Evolutionary conservation across 23 tunicate genomes (phyloP).

Genomic region (Halocynthia roretzi): DNA sequence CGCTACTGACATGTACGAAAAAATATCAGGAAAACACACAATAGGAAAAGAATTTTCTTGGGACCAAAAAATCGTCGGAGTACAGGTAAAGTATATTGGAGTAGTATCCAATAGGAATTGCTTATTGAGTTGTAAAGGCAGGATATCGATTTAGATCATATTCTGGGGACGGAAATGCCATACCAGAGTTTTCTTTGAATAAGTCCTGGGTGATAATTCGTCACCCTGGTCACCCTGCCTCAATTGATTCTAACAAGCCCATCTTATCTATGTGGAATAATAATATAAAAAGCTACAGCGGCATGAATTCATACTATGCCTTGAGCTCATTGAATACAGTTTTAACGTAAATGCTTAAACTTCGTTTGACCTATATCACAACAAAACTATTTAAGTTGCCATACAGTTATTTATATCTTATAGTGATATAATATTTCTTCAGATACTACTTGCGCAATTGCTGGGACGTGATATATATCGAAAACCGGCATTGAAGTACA

Average conservation of each 20-base stretch:
- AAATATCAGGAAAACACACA: constrained; percentile 25
- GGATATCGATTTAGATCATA: not conserved
- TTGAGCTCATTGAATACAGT: constrained; percentile 41
- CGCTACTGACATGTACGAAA: constrained; percentile 22
- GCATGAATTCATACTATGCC: not conserved
- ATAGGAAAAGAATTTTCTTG: constrained; percentile 49
- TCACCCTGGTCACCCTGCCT: too few species aligned
- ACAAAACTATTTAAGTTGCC: too few species aligned
- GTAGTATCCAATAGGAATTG: not conserved
- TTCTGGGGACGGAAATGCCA: too few species aligned
- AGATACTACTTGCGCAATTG: constrained; percentile 75
- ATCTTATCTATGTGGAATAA: too few species aligned
- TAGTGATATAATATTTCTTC: not conserved
- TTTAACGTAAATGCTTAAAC: constrained; percentile 20
- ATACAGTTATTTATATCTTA: too few species aligned
- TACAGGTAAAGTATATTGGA: constrained; percentile 33
- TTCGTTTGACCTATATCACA: not conserved
- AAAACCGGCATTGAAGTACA: constrained; percentile 28
- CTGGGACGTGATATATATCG: constrained; percentile 63
- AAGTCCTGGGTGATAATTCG: too few species aligned
- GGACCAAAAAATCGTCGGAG: constrained; percentile 83
- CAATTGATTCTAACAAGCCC: not conserved
- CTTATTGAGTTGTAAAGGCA: not conserved
- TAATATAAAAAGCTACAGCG: too few species aligned
- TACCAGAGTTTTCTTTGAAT: too few species aligned